Evolutionary conservation across 2,797 vertebrate genomes (phyloP), one percentile per base, ranked within the genome.

Genomic region (Coranthus polyacanthus): DNA sequence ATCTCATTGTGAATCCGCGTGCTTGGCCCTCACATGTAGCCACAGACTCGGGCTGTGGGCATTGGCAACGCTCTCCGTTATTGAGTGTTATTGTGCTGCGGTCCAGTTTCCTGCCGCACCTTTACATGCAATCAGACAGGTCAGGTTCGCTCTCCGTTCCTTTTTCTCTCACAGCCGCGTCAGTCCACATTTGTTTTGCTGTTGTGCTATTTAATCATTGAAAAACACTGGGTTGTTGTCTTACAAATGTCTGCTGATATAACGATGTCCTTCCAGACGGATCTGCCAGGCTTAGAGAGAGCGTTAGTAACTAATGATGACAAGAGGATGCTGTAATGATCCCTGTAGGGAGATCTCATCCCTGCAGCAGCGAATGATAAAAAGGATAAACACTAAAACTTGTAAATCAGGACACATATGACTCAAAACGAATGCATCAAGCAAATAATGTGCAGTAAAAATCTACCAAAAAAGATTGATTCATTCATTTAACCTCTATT

Each of bases 11-110:
- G 17, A 0, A 59, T 84, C 89, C 89, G 5, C 80, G 90, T 92
- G 92, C 68, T 62, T 5, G 3, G 49, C 54, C 20, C 81, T 92
- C 92, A 93, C 91, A 88, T 93, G 89, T 44, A 67, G 75, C 72
- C 34, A 8, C 64, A 29, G 55, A 75, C 63, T 26, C 10, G 3
- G 59, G 58, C 55, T 66, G 60, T 24, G 72, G 61, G 29, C 60
- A 59, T 79, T 78, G 72, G 68, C 66, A 47, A 43, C 34, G 42
- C 68, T 65, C 57, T 62, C 24, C 24, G 24, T 52, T 84, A 78
- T 61, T 73, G 63, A 82, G 67, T 54, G 64, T 55, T 68, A 60
- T 74, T 70, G 29, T 79, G 32, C 22, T 46, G 58, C 39, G 1
- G 22, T 72, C 37, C 59, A 51, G 43, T 85, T 85, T 81, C 72